Evolutionary conservation across 1,140 invertebrate species (phyloP).

Genomic region (Onthophagus taurus): DNA sequence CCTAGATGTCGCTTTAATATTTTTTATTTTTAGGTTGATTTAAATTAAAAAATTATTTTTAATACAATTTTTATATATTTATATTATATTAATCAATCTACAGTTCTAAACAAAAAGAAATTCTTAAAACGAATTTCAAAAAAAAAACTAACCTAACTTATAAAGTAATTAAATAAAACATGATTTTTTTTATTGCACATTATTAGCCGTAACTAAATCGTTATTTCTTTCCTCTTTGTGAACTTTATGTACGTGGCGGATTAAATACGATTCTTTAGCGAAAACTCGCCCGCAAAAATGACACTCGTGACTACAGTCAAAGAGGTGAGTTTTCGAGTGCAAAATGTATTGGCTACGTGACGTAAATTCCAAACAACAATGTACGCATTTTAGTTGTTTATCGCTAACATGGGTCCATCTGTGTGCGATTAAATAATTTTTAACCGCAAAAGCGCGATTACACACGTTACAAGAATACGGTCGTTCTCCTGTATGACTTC

Average conservation of each 20-base stretch:
- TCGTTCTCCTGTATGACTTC: conserved; percentile 68
- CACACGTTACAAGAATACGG: conserved; percentile 67
- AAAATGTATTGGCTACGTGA: conserved; percentile 60
- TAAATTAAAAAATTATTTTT: no score
- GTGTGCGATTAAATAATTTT: conserved; percentile 66
- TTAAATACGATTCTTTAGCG: conserved; percentile 64
- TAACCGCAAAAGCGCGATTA: conserved; percentile 65
- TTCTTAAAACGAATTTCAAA: no score
- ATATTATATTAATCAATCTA: no score
- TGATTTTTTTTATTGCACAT: no score
- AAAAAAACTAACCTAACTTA: no score
- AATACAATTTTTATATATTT: no score
- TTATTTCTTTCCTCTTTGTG: conserved; percentile 16
- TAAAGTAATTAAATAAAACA: no score
- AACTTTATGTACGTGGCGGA: conserved; percentile 41
- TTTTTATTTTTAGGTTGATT: not conserved
- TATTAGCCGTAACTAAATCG: no score
- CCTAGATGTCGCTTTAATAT: conserved; percentile 5
- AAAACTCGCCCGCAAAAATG: conserved; percentile 62
- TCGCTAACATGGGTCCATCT: conserved; percentile 67
- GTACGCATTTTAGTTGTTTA: conserved; percentile 59
- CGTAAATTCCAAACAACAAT: conserved; percentile 62
- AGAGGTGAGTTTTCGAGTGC: conserved; percentile 64
- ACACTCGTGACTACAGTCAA: conserved; percentile 58
- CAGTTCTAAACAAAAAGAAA: no score